Conservation (phyloP, 92 coral and sea anemone species). For the Isaurus tuberculatus region DNA sequence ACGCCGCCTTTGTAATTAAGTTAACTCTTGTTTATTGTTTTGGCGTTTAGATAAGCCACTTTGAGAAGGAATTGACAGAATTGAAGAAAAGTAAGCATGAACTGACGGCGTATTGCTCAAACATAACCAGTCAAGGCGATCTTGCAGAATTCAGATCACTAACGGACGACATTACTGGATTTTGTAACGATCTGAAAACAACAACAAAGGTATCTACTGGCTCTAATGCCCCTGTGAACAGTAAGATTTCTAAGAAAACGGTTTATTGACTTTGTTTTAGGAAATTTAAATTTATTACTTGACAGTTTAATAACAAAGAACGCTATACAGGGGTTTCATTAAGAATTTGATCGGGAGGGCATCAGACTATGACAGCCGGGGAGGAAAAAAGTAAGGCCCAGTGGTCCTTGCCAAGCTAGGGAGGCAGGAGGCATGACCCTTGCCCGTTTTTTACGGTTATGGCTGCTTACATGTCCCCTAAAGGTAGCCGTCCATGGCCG, state of each 20-base stretch:
- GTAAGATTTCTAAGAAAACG: background rate
- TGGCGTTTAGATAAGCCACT: slow-evolving; percentile 67
- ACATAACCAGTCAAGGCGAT: slow-evolving; percentile 13
- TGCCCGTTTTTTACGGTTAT: no score
- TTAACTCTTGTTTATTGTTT: background rate
- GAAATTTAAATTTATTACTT: no score
- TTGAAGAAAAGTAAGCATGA: slow-evolving; percentile 55
- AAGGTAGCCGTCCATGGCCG: no score
- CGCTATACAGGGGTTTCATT: no score
- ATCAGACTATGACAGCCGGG: no score
- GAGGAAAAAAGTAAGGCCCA: no score
- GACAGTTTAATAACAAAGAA: no score
- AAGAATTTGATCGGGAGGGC: no score
- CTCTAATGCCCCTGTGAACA: background rate
- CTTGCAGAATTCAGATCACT: slow-evolving; percentile 44
- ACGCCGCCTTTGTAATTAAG: background rate
- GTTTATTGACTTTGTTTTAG: no score
- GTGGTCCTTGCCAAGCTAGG: no score
- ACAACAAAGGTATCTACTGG: slow-evolving; percentile 47
- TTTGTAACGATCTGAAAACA: slow-evolving; percentile 40
- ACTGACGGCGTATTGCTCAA: slow-evolving; percentile 52
- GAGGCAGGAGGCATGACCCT: no score
- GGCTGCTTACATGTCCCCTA: no score
- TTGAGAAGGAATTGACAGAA: slow-evolving; percentile 68
- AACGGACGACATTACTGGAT: slow-evolving; percentile 35